These are phyloP conservation scores for Drosophila busckii DNA, from an alignment of 1,140 invertebrate species.

Conservation along the genomic window DNA sequence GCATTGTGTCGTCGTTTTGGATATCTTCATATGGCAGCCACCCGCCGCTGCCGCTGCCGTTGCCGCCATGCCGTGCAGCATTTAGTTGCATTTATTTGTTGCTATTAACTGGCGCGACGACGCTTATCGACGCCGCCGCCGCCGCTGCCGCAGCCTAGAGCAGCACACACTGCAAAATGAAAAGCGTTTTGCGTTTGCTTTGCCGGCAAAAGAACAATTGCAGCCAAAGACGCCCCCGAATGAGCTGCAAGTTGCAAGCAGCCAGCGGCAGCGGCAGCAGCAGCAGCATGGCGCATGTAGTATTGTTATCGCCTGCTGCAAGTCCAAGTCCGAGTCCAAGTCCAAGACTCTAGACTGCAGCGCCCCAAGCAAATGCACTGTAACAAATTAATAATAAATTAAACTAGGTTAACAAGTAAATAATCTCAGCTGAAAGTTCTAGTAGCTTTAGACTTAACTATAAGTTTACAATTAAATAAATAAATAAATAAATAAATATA, in stretches of 20 bases:
- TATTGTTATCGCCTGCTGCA: slow-evolving; percentile 61
- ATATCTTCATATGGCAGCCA: slow-evolving; percentile 78
- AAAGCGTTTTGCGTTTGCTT: slow-evolving; percentile 64
- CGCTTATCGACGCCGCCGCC: slow-evolving; percentile 59
- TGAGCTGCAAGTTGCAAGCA: slow-evolving; percentile 3
- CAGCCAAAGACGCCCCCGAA: slow-evolving; percentile 38
- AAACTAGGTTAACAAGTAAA: no score
- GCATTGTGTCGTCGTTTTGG: slow-evolving; percentile 77
- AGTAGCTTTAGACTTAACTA: no score
- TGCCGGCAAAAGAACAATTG: slow-evolving; percentile 77
- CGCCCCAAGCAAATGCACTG: no score
- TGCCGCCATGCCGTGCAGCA: slow-evolving; percentile 44
- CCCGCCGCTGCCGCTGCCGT: no score
- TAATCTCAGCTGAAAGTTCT: no score
- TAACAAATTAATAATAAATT: no score
- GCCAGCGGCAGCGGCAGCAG: slow-evolving; percentile 22
- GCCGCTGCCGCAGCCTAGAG: slow-evolving; percentile 10
- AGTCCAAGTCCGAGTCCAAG: not conserved
- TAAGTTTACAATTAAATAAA: no score
- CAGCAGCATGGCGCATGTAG: slow-evolving; percentile 66
- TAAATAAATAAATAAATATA: no score
- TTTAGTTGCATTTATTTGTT: slow-evolving; percentile 79
- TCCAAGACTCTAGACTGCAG: not conserved
- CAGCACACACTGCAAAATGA: slow-evolving; percentile 58
- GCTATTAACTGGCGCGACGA: slow-evolving; percentile 77